phyloP scores from a whole-genome alignment of 2,113 vertebrate genomes.

The Zootoca vivipara region DNA sequence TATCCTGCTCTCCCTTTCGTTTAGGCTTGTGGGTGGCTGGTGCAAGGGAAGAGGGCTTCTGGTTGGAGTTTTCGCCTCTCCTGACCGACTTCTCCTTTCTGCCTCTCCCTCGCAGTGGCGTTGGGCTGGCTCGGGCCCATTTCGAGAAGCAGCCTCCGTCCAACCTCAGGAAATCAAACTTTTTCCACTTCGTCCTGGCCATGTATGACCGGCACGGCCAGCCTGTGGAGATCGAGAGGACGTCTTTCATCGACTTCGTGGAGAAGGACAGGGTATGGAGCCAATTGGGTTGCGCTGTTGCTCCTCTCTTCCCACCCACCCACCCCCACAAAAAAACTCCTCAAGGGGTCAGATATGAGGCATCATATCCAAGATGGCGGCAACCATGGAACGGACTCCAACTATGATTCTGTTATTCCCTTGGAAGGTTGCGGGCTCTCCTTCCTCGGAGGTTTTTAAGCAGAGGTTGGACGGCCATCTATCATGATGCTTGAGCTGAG shows the following conservation, averaged over 20 bases:
- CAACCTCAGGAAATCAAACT: slow-evolving; percentile 78
- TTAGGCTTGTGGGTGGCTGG: no score
- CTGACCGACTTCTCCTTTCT: neutral
- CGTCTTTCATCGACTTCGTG: slow-evolving; percentile 95
- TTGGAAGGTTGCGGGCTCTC: no score
- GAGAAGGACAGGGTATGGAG: slow-evolving; percentile 92
- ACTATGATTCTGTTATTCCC: no score
- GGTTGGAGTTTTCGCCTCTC: neutral
- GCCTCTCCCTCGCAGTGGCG: slow-evolving; percentile 78
- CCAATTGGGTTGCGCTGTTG: no score
- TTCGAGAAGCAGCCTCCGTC: slow-evolving; percentile 98
- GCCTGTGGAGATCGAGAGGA: slow-evolving; percentile 95
- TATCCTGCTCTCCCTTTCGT: no score
- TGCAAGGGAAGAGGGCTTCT: no score
- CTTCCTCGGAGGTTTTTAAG: no score
- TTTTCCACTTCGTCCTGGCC: slow-evolving; percentile 95
- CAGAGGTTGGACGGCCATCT: no score
- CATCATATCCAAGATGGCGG: neutral
- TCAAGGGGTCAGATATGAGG: neutral
- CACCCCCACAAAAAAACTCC: no score
- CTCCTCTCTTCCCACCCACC: no score
- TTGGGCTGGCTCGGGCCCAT: slow-evolving; percentile 91
- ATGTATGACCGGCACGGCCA: slow-evolving; percentile 97
- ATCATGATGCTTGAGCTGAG: no score
- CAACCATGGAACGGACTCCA: neutral